Percentiles rank a stretch among this genome's conserved stretches.
Conservation (phyloP, 2,797 vertebrate species). For the Hirundo rustica region DNA sequence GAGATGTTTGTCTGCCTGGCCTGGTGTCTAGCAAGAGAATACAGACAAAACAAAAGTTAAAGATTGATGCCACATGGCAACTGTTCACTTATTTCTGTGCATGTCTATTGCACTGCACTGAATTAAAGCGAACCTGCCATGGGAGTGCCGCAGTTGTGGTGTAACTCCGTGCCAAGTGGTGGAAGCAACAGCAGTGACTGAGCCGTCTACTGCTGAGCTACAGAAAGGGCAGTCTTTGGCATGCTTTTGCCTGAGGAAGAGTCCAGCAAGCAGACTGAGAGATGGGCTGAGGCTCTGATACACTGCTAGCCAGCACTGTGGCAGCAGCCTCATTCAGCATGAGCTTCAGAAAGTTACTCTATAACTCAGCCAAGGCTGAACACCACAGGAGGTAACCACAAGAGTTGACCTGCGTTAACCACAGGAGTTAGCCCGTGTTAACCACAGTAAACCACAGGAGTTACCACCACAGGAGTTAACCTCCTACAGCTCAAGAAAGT, state of each 20-base stretch:
- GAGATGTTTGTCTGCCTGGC: neutral
- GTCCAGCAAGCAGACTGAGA: slow-evolving; percentile 15
- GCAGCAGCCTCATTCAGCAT: neutral
- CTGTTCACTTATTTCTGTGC: neutral
- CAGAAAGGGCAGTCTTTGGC: slow-evolving; percentile 20
- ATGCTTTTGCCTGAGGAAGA: neutral
- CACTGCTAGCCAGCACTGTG: neutral
- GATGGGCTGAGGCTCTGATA: neutral
- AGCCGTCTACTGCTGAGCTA: slow-evolving; percentile 41
- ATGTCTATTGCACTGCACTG: neutral
- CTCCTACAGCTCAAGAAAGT: neutral
- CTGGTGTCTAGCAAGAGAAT: neutral
- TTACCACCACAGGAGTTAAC: no score
- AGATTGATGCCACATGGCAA: neutral
- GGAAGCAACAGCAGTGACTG: neutral
- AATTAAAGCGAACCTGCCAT: neutral
- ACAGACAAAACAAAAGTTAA: neutral
- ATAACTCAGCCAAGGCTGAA: neutral
- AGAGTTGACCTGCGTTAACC: no score
- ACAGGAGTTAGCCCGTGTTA: no score
- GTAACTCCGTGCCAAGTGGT: neutral
- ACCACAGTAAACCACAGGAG: no score
- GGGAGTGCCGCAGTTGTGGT: slow-evolving; percentile 42
- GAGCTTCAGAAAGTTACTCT: neutral
- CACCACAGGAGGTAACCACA: no score